Conservation (phyloP, 2,797 vertebrate species). For the Rhincodon typus region DNA sequence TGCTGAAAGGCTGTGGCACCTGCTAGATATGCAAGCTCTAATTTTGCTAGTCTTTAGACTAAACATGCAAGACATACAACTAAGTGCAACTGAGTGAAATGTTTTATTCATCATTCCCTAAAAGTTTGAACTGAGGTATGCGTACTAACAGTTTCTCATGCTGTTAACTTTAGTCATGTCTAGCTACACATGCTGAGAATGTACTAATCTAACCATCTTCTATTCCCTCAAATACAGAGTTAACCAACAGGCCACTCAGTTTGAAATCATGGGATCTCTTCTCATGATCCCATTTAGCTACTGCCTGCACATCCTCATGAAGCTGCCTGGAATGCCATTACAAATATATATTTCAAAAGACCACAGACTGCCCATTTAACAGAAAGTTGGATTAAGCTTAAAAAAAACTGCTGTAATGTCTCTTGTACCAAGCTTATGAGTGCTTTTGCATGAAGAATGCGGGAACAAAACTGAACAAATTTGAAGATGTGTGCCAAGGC, state of each 20-base stretch:
- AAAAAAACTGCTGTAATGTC: constrained; percentile 71
- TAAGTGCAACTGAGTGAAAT: constrained; percentile 94
- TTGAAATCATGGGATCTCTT: constrained; percentile 65
- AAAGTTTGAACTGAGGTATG: constrained; percentile 94
- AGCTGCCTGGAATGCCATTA: constrained; percentile 69
- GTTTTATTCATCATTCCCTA: constrained; percentile 82
- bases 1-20: constrained; percentile 67
- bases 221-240: constrained; percentile 69
- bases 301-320: constrained; percentile 64
- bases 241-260: constrained; percentile 69
- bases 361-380: constrained; percentile 60
- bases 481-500: constrained; percentile 64
- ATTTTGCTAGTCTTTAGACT: constrained; percentile 87
- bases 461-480: constrained; percentile 71
- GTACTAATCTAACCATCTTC: constrained; percentile 80
- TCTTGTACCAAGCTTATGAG: constrained; percentile 80
- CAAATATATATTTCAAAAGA: constrained; percentile 57
- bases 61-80: constrained; percentile 93
- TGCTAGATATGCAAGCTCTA: constrained; percentile 73
- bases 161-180: constrained; percentile 92
- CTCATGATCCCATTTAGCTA: constrained; percentile 69
- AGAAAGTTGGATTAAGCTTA: constrained; percentile 59
- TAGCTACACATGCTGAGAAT: constrained; percentile 93
- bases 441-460: constrained; percentile 73
- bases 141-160: constrained; percentile 88